phyloP scores from a whole-genome alignment of 2,888 invertebrate genomes.

The Tenthredo notha region DNA sequence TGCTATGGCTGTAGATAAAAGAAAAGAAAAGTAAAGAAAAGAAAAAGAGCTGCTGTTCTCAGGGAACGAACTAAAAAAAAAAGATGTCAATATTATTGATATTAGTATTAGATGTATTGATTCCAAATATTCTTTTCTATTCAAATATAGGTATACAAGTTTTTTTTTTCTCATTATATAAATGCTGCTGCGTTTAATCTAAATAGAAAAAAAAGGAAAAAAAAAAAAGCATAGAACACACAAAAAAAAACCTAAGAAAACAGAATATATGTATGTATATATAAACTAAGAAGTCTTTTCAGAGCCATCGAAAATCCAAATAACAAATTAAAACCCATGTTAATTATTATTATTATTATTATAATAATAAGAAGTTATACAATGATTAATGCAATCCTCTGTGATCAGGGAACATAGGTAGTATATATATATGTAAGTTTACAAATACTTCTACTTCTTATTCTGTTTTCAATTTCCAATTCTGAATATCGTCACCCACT shows the following conservation, averaged over 20 bases:
- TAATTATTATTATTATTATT: not conserved
- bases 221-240: not conserved
- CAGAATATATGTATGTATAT: not conserved
- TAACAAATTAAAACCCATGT: not conserved
- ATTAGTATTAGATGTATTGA: not conserved
- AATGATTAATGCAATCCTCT: not conserved
- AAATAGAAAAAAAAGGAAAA: not conserved
- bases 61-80: not conserved
- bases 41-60: constrained; percentile 60
- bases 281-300: not conserved
- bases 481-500: not conserved
- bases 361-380: not conserved
- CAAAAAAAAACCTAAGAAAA: not conserved
- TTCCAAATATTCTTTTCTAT: not conserved
- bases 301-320: not conserved
- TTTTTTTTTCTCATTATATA: not conserved
- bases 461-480: not conserved
- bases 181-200: not conserved
- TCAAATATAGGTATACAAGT: not conserved
- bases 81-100: not conserved
- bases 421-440: too few relatives aligned
- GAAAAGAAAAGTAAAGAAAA: not conserved
- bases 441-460: not conserved
- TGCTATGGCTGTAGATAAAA: constrained; percentile 61
- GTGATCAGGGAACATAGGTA: not conserved